Conservation (phyloP, 2,113 vertebrate genomes). For the Barbus barbus region DNA sequence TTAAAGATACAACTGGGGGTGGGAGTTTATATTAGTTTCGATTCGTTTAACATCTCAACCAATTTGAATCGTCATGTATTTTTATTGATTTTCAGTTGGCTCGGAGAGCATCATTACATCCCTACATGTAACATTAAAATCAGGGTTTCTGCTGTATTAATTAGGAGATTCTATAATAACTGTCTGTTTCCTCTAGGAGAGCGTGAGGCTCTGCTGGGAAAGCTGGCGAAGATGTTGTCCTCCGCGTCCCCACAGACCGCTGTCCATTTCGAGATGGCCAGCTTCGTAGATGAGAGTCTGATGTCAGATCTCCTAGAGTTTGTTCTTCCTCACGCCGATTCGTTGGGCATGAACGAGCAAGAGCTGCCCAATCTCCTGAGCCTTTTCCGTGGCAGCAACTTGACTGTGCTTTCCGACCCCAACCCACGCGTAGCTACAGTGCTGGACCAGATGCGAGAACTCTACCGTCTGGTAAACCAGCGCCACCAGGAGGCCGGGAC, state of each 20-base stretch:
- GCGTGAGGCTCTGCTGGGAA: conserved; percentile 70
- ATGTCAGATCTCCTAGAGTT: conserved; percentile 75
- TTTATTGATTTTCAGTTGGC: too few relatives aligned
- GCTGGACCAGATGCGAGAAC: conserved; percentile 83
- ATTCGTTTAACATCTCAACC: too few relatives aligned
- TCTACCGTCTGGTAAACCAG: conserved; percentile 77
- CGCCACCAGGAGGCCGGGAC: conserved; percentile 50
- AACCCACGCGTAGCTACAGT: conserved; percentile 83
- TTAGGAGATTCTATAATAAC: not conserved
- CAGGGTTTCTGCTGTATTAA: not conserved
- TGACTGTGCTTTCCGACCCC: conserved; percentile 81
- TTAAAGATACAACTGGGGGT: too few relatives aligned
- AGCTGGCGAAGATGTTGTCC: conserved; percentile 69
- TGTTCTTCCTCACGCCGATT: conserved; percentile 76
- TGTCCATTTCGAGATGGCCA: conserved; percentile 84
- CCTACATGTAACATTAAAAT: not conserved
- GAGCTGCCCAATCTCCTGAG: conserved; percentile 83
- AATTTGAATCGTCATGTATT: too few relatives aligned
- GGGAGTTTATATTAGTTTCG: too few relatives aligned
- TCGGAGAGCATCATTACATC: too few relatives aligned
- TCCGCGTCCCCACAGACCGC: conserved; percentile 70
- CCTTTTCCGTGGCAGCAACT: conserved; percentile 76
- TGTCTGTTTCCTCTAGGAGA: conserved; percentile 66
- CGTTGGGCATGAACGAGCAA: conserved; percentile 85
- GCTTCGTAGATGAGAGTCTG: conserved; percentile 79